Percentiles rank a stretch among this genome's conserved stretches.
phyloP scores from a whole-genome alignment of 2,888 invertebrate genomes.

The Scrobipalpa atriplicella region DNA sequence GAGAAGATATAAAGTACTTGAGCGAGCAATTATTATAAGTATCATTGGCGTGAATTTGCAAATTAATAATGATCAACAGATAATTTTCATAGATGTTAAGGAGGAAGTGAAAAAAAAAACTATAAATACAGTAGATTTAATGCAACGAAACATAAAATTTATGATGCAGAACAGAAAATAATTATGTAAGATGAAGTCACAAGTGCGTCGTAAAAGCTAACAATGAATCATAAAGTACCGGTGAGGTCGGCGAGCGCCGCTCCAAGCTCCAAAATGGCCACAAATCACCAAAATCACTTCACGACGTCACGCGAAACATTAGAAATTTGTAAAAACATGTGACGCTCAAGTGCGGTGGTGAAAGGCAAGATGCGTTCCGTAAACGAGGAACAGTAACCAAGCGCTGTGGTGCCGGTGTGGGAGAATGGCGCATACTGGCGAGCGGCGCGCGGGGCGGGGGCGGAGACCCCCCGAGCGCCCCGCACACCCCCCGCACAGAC shows the following conservation, averaged over 20 bases:
- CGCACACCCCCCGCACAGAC: conserved; percentile 37
- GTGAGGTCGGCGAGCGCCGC: conserved; percentile 50
- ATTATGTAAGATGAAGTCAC: conserved; percentile 31
- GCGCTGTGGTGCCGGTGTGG: conserved; percentile 73
- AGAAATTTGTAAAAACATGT: conserved; percentile 62
- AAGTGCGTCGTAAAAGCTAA: conserved; percentile 52
- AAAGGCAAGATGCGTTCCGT: conserved; percentile 77
- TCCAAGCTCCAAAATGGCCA: conserved; percentile 66
- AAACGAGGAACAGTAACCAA: conserved; percentile 71
- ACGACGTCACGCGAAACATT: conserved; percentile 69
- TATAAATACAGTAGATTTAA: conserved; percentile 22
- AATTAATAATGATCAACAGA: background rate
- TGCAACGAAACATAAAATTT: conserved; percentile 30
- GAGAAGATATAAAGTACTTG: no score
- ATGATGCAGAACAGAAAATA: conserved; percentile 33
- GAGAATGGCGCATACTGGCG: conserved; percentile 79
- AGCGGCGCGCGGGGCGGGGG: conserved; percentile 44
- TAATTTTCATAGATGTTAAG: background rate
- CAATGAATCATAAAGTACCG: conserved; percentile 70
- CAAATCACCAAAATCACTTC: conserved; percentile 79
- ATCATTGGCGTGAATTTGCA: background rate
- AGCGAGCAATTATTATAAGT: background rate
- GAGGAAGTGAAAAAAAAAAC: background rate
- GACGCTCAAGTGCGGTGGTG: conserved; percentile 71
- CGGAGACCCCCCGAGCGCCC: conserved; percentile 38